Conservation (phyloP, 2,113 vertebrate genomes). For the Girardinichthys multiradiatus region DNA sequence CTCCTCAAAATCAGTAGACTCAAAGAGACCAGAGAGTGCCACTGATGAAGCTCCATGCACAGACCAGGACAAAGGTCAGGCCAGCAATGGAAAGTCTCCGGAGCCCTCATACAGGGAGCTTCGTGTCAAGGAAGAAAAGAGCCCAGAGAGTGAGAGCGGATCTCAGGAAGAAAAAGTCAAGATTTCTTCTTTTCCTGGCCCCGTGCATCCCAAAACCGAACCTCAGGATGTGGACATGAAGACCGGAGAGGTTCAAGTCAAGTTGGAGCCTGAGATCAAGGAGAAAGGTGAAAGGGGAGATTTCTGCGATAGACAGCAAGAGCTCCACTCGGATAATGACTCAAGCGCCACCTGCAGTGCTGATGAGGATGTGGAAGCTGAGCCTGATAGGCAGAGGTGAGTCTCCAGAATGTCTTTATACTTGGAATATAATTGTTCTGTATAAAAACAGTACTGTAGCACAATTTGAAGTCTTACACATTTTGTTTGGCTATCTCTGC, state of each 20-base stretch:
- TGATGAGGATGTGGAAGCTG: conserved; percentile 94
- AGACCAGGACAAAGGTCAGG: conserved; percentile 66
- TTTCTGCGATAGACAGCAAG: conserved; percentile 73
- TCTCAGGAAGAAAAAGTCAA: conserved; percentile 81
- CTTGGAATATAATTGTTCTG: not conserved
- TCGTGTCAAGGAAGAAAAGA: conserved; percentile 85
- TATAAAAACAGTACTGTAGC: not conserved
- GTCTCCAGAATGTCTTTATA: not conserved
- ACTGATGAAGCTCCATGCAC: conserved; percentile 77
- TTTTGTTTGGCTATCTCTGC: conserved; percentile 32
- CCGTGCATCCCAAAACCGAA: conserved; percentile 86
- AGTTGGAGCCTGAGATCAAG: conserved; percentile 89
- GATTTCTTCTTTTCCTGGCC: conserved; percentile 72
- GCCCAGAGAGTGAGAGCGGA: conserved; percentile 77
- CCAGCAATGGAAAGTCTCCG: conserved; percentile 72
- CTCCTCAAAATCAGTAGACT: conserved; percentile 85
- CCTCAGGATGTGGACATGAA: conserved; percentile 86
- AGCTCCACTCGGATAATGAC: conserved; percentile 90
- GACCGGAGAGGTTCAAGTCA: conserved; percentile 84
- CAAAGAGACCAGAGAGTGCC: conserved; percentile 73
- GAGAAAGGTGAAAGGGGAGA: conserved; percentile 86
- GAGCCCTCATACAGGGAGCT: conserved; percentile 81
- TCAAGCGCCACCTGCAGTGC: conserved; percentile 99
- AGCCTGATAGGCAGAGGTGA: conserved; percentile 90
- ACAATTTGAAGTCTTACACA: not conserved